Conservation (phyloP, 2,888 invertebrate genomes). For the Stegana nigrithorax region DNA sequence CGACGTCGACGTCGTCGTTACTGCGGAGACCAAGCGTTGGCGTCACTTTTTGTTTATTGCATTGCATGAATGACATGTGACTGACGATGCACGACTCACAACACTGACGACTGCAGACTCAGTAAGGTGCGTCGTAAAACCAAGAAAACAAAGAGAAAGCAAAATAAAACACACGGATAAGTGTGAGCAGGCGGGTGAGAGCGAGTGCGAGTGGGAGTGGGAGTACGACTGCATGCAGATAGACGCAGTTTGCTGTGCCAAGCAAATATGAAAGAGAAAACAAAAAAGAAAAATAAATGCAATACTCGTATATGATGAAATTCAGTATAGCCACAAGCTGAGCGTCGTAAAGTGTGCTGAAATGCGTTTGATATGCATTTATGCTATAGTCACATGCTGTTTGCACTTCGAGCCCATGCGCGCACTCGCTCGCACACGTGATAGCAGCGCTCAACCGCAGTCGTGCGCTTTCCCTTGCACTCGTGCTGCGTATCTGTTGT, state of each 20-base stretch:
- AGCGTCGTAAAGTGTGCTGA: slow-evolving; percentile 12
- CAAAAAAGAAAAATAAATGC: slow-evolving; percentile 22
- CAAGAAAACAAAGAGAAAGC: background rate
- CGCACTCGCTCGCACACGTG: too few relatives aligned
- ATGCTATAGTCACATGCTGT: background rate
- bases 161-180: too few relatives aligned
- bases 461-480: too few relatives aligned
- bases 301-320: slow-evolving; percentile 49
- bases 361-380: slow-evolving; percentile 15
- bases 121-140: background rate
- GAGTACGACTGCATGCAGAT: slow-evolving; percentile 4
- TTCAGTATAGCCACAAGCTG: slow-evolving; percentile 52
- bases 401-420: too few relatives aligned
- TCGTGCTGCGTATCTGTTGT: background rate
- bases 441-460: too few relatives aligned
- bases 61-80: slow-evolving; percentile 54
- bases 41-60: slow-evolving; percentile 49
- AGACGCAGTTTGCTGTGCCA: slow-evolving; percentile 5
- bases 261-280: too few relatives aligned
- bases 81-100: slow-evolving; percentile 27
- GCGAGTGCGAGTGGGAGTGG: background rate
- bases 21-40: background rate
- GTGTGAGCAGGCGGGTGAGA: background rate
- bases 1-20: background rate
- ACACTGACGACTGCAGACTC: slow-evolving; percentile 4